A percentile compares a stretch with the other conserved stretches of the same genome.
Evolutionary conservation across 2,797 vertebrate genomes (phyloP).

Genomic region (Thamnophis elegans): DNA sequence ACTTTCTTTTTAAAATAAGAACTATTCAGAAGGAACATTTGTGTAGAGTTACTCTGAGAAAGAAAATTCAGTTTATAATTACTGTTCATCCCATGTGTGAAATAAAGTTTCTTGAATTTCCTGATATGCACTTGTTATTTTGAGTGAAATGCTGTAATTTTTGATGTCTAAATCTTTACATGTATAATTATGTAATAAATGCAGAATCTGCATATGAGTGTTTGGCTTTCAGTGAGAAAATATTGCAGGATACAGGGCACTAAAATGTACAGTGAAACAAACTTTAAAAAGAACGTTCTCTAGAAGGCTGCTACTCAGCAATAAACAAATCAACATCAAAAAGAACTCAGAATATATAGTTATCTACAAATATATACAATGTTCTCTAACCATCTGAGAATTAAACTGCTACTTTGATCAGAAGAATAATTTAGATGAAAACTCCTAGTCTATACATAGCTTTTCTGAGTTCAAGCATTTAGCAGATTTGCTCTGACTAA

Average conservation of each 20-base stretch:
- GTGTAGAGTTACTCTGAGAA: conserved; percentile 48
- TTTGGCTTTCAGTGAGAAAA: neutral
- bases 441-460: neutral
- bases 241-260: neutral
- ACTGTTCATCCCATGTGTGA: neutral
- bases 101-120: conserved; percentile 24
- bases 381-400: neutral
- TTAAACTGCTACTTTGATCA: neutral
- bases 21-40: conserved; percentile 59
- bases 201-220: neutral
- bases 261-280: neutral
- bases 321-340: neutral
- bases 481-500: neutral
- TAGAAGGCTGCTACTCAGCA: neutral
- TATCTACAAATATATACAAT: neutral
- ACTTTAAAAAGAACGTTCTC: neutral
- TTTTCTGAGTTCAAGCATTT: neutral
- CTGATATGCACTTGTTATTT: neutral
- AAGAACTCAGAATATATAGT: neutral
- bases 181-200: neutral
- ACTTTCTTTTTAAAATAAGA: conserved; percentile 65
- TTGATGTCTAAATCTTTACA: neutral
- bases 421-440: neutral
- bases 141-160: conserved; percentile 17
- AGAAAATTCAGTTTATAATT: conserved; percentile 32